Evolutionary conservation across 2,797 vertebrate species (phyloP), one percentile per base, ranked within the genome.

Genomic region (Falco berigora): DNA sequence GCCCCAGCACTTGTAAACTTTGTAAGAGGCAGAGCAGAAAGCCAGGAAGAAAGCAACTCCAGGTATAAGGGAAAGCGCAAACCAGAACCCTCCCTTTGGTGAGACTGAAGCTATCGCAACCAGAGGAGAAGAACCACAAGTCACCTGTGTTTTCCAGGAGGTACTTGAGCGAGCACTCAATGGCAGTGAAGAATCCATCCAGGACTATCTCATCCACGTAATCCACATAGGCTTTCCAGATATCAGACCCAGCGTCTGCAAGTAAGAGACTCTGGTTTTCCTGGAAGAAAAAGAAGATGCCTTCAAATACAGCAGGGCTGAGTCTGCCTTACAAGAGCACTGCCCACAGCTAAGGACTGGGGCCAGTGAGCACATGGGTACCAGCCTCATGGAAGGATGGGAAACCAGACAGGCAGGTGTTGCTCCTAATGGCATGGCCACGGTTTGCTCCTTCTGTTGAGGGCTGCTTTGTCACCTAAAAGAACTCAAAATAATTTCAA

Each of bases 121-220:
- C 47, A 58, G 36, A 23, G 34, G 5, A 61, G 58, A 92, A 47
- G 44, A 77, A 9, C 9, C 38, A 44, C 36, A 12, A 12, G 9
- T 81, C 97, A 99, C 99, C 99, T 64, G 98, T 99, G 96, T 99
- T 99, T 83, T 99, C 98, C 94, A 99, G 96, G 50, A 99, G 98
- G 93, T 99, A 98, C 88, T 98, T 98, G 83, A 99, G 98, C 0
- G 99, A 99, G 93, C 98, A 98, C 90, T 99, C 98, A 1, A 98
- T 98, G 79, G 98, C 98, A 91, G 94, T 98, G 96, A 98, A 99
- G 97, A 99, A 99, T 13, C 99, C 99, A 34, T 99, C 98, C 23
- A 99, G 97, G 72, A 99, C 94, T 98, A 99, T 98, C 94, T 99
- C 98, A 86, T 99, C 99, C 30, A 99, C 79, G 28, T 99, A 98